Conservation (phyloP, 2,113 vertebrate species). For the Onychostoma macrolepis region DNA sequence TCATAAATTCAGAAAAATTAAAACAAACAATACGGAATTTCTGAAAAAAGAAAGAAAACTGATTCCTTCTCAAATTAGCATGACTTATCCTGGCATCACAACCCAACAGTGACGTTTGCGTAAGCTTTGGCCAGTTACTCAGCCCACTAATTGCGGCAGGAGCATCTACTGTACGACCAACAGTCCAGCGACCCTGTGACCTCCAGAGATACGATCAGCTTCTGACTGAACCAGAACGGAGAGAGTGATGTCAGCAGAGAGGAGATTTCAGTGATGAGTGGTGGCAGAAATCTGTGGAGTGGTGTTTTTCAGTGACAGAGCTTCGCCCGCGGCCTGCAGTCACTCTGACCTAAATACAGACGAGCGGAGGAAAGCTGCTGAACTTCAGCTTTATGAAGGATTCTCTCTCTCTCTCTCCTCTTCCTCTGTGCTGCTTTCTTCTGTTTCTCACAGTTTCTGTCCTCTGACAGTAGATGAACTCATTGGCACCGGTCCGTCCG, state of each 20-base stretch:
- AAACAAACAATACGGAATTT: too few species aligned
- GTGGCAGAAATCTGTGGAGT: slow-evolving; percentile 38
- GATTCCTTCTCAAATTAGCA: neutral
- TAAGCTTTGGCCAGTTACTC: neutral
- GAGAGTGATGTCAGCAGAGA: slow-evolving; percentile 34
- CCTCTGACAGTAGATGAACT: slow-evolving; percentile 12
- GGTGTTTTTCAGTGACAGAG: slow-evolving; percentile 49
- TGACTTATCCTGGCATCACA: neutral
- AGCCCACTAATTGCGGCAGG: neutral
- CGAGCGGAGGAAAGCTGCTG: slow-evolving; percentile 44
- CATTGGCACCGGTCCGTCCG: neutral
- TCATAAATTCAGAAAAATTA: too few species aligned
- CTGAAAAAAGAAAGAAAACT: neutral
- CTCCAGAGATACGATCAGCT: neutral
- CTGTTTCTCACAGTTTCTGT: neutral
- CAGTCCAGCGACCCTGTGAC: neutral
- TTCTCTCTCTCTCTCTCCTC: slow-evolving; percentile 17
- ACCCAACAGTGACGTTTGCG: neutral
- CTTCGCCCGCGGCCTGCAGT: slow-evolving; percentile 58
- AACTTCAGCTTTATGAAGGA: slow-evolving; percentile 47
- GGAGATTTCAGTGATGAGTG: slow-evolving; percentile 16
- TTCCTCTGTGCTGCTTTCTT: slow-evolving; percentile 4
- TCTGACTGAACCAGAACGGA: neutral
- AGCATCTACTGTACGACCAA: neutral
- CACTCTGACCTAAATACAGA: slow-evolving; percentile 76